Conservation (phyloP, 2,797 vertebrate genomes). For the Ciconia nigra region DNA sequence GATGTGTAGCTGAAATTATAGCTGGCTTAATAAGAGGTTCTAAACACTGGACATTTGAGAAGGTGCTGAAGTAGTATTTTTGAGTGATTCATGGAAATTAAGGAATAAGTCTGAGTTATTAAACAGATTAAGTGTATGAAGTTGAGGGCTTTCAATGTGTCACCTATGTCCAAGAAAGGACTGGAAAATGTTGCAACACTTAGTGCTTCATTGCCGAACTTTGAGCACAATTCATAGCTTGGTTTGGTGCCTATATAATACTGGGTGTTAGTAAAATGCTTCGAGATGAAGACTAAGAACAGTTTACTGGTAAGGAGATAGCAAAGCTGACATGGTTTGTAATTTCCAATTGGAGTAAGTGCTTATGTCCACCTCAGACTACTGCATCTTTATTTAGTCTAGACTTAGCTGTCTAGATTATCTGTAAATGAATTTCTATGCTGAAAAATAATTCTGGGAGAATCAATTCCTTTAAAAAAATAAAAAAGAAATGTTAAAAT, state of each 20-base stretch:
- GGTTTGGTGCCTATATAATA: not conserved
- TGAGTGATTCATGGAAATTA: not conserved
- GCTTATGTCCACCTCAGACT: not conserved
- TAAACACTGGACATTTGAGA: slow-evolving; percentile 92
- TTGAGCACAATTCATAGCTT: not conserved
- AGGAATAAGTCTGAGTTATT: not conserved
- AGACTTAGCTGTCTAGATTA: not conserved
- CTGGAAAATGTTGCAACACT: not conserved
- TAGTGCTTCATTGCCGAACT: not conserved
- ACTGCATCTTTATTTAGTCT: not conserved
- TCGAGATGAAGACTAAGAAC: not conserved
- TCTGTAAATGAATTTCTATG: not conserved
- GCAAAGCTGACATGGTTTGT: not conserved
- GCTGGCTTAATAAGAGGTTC: slow-evolving; percentile 94
- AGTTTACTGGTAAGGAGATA: not conserved
- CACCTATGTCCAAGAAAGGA: not conserved
- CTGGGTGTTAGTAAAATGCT: not conserved
- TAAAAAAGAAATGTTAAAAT: not conserved
- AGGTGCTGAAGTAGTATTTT: slow-evolving; percentile 60
- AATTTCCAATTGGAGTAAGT: not conserved
- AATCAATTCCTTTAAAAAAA: not conserved
- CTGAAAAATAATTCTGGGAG: not conserved
- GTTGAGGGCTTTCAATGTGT: not conserved
- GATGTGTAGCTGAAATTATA: slow-evolving; percentile 95
- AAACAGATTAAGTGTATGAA: not conserved